These are phyloP conservation scores for Sphenodon punctatus DNA, from an alignment of 2,797 vertebrate species.

Conservation along the genomic window DNA sequence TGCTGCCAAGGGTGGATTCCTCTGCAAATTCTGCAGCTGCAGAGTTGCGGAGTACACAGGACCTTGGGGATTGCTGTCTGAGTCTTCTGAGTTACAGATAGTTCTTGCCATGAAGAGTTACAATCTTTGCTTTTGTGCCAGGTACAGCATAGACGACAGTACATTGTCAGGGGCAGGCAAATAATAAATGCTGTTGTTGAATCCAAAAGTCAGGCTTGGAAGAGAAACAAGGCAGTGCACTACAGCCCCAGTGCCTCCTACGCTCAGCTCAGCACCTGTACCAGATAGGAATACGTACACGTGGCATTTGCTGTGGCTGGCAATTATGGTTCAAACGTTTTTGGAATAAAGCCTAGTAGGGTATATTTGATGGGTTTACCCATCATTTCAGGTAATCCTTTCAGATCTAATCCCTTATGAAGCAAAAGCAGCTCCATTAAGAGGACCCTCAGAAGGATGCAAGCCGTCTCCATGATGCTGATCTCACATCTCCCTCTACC, in stretches of 20 bases:
- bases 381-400: not conserved
- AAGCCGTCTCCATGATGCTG: not conserved
- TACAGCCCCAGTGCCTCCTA: not conserved
- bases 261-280: accelerated
- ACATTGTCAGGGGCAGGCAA: not conserved
- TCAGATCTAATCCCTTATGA: too few relatives aligned
- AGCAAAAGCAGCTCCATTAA: not conserved
- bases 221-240: not conserved
- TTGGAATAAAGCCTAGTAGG: constrained; percentile 10
- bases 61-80: accelerated
- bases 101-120: not conserved
- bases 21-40: not conserved
- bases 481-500: accelerated
- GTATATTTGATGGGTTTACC: not conserved
- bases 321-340: not conserved
- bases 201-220: too few relatives aligned
- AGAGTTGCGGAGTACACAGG: not conserved
- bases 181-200: not conserved
- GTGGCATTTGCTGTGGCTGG: not conserved
- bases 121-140: not conserved
- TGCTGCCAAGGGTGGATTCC: not conserved
- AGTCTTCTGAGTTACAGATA: not conserved
- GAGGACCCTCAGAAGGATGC: not conserved
- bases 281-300: not conserved
- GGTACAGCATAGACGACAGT: too few relatives aligned